Evolutionary conservation across 2,113 vertebrate genomes (phyloP).

Genomic region (Brevimyrus niger): DNA sequence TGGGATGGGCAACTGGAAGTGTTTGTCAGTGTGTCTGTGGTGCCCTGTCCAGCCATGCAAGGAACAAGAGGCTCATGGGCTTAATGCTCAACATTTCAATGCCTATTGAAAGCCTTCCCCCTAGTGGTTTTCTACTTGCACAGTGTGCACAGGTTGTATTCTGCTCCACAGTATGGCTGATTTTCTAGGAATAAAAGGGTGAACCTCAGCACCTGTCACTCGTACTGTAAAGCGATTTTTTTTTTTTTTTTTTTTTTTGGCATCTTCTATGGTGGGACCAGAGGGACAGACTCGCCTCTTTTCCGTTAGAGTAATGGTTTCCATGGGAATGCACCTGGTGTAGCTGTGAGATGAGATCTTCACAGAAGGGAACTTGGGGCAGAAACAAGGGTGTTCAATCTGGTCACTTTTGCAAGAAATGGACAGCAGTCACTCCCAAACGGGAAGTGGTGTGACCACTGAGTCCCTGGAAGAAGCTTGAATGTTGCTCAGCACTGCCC

Average conservation of each 20-base stretch:
- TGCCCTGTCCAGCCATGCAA: constrained; percentile 41
- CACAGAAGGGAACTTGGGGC: neutral
- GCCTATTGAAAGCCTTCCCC: constrained; percentile 26
- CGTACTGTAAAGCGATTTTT: neutral
- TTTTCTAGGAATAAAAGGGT: neutral
- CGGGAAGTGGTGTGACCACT: neutral
- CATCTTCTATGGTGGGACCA: neutral
- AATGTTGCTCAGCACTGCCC: neutral
- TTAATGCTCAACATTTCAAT: constrained; percentile 42
- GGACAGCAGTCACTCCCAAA: neutral
- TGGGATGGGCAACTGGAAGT: constrained; percentile 46
- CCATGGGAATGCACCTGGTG: neutral
- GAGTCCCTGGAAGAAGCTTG: neutral
- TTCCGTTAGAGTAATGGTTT: neutral
- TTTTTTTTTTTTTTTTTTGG: neutral
- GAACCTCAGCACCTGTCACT: neutral
- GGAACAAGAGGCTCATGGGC: constrained; percentile 29
- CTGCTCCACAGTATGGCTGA: neutral
- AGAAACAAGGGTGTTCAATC: neutral
- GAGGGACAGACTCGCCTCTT: neutral
- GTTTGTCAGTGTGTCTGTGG: constrained; percentile 47
- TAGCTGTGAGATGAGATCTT: neutral
- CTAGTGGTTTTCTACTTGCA: neutral
- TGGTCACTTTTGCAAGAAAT: neutral
- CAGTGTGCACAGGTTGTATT: neutral